These are phyloP conservation scores for Sclerurus mexicanus DNA, from an alignment of 2,113 vertebrate species.

Conservation along the genomic window DNA sequence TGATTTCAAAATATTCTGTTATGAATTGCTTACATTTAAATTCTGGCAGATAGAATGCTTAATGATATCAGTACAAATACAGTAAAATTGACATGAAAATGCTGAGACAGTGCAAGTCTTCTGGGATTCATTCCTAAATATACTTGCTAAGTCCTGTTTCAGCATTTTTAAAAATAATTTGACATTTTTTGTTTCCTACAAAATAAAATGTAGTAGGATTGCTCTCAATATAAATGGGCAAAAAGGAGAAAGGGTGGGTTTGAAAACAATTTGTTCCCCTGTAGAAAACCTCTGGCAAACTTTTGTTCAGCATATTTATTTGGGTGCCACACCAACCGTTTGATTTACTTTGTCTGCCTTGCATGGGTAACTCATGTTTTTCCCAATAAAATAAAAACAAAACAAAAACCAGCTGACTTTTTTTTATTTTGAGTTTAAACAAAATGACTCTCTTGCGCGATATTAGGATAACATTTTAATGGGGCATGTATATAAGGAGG, in stretches of 20 bases:
- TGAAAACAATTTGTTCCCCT: neutral
- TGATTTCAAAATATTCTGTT: constrained; percentile 53
- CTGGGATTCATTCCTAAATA: constrained; percentile 47
- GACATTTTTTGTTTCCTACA: constrained; percentile 34
- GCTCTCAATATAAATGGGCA: neutral
- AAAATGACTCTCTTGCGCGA: neutral
- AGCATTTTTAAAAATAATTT: constrained; percentile 51
- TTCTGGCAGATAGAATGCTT: constrained; percentile 35
- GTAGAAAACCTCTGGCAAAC: neutral
- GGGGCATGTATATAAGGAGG: neutral
- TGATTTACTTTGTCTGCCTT: neutral
- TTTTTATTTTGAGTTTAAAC: neutral
- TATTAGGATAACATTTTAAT: neutral
- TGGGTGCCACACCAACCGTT: neutral
- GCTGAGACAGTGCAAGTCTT: neutral
- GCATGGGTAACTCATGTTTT: neutral
- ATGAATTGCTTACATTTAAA: constrained; percentile 49
- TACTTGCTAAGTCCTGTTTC: neutral
- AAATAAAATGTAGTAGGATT: neutral
- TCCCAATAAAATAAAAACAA: neutral
- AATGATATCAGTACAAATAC: constrained; percentile 21
- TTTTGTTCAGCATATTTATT: neutral
- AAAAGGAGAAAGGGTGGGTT: neutral
- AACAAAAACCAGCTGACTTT: neutral
- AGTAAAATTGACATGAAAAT: constrained; percentile 29